A percentile compares a stretch with the other conserved stretches of the same genome.
Conservation (phyloP, 2,797 vertebrate species). For the Peromyscus attwateri region DNA sequence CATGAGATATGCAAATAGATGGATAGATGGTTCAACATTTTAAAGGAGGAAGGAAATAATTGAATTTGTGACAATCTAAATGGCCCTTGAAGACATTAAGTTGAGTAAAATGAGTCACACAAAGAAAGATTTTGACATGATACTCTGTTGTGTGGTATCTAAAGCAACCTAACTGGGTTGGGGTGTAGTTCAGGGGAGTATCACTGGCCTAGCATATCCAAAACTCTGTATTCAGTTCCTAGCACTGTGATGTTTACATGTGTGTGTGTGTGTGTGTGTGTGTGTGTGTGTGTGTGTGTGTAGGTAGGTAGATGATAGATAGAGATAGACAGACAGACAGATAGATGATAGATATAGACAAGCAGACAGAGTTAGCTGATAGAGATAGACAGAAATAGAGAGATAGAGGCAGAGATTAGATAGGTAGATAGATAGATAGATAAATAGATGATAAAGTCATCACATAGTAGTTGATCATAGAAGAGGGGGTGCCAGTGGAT, state of each 20-base stretch:
- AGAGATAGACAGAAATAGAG: too few relatives aligned
- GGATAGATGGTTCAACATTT: neutral
- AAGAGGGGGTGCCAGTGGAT: neutral
- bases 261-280: neutral
- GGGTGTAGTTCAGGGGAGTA: neutral
- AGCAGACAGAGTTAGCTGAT: too few relatives aligned
- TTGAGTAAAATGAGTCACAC: neutral
- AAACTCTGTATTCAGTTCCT: neutral
- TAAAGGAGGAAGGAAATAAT: neutral
- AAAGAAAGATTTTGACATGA: neutral
- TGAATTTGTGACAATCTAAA: neutral
- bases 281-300: neutral
- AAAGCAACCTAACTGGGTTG: neutral
- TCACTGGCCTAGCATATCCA: neutral
- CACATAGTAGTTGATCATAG: neutral
- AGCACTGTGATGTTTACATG: neutral
- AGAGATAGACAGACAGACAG: neutral
- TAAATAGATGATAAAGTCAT: neutral
- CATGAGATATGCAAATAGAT: neutral
- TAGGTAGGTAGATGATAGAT: neutral
- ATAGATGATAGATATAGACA: too few relatives aligned
- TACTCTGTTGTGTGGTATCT: neutral
- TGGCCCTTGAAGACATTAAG: neutral
- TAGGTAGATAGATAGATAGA: neutral
- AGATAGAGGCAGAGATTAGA: neutral